Conservation (phyloP, 2,888 invertebrate genomes). For the Erannis defoliaria region DNA sequence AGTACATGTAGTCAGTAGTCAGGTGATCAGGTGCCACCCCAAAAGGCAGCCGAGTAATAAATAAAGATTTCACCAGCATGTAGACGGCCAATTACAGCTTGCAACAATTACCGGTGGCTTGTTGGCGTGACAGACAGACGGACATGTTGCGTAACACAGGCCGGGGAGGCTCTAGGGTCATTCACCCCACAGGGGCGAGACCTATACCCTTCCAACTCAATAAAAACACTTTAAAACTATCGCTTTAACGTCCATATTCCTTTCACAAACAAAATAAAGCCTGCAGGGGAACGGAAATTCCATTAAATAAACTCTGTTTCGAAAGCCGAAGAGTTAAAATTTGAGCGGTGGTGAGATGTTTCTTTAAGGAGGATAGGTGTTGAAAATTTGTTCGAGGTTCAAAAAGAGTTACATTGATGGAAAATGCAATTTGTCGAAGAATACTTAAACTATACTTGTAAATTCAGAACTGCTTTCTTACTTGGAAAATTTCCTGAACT, state of each 20-base stretch:
- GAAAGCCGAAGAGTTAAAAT: constrained; percentile 26
- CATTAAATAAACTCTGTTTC: constrained; percentile 15
- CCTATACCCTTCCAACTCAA: constrained; percentile 27
- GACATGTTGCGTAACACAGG: constrained; percentile 61
- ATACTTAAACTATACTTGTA: neutral
- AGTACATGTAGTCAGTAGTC: neutral
- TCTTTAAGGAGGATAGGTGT: constrained; percentile 9
- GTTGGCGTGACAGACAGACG: constrained; percentile 57
- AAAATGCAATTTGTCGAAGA: constrained; percentile 20
- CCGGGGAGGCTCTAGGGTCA: constrained; percentile 58
- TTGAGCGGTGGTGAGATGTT: constrained; percentile 18
- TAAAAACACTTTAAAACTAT: constrained; percentile 40
- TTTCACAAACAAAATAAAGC: constrained; percentile 20
- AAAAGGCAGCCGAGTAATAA: constrained; percentile 21
- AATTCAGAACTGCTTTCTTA: constrained; percentile 4
- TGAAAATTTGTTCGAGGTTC: constrained; percentile 27
- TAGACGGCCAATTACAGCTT: constrained; percentile 38
- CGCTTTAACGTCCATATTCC: constrained; percentile 26
- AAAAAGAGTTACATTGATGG: constrained; percentile 25
- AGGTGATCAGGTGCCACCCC: constrained; percentile 8
- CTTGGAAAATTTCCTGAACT: neutral
- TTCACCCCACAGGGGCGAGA: constrained; percentile 57
- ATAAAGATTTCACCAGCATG: constrained; percentile 32
- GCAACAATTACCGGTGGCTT: constrained; percentile 49
- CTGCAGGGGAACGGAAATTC: neutral